Base-by-base conservation (phyloP, 2,797 vertebrate species). In the Fistularia tabacaria region DNA sequence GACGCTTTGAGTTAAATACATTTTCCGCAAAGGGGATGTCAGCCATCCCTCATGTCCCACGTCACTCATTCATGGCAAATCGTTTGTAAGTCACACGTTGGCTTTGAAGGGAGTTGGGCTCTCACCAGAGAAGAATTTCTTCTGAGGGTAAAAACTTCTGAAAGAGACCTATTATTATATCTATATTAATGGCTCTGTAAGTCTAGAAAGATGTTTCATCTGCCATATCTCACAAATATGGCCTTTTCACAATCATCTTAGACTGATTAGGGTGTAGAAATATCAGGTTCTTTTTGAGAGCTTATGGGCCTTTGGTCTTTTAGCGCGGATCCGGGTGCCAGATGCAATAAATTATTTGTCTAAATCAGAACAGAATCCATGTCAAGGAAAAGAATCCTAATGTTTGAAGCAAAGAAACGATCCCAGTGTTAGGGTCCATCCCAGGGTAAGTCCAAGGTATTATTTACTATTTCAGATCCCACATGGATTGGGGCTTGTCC, bases 231-330 rank as follows among this genome's bases (percentile, higher is more conserved):
- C 66, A 59, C 71, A 87, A 87, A 86, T 79, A 83, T 69, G 64
- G 49, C 67, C 86, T 93, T 89, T 88, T 70, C 90, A 85, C 85
- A 88, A 91, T 90, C 92, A 93, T 93, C 92, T 94, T 94, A 91
- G 94, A 94, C 85, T 85, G 88, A 93, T 93, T 93, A 93, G 80
- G 69, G 76, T 59, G 75, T 79, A 85, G 86, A 92, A 92, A 88
- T 89, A 87, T 89, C 86, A 85, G 83, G 84, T 76, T 76, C 85
- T 89, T 84, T 78, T 71, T 61, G 60, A 87, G 82, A 88, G 81
- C 61, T 7, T 83, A 14, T 79, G 67, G 83, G 64, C 60, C 82
- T 72, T 89, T 91, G 88, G 86, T 91, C 88, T 92, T 81, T 79
- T 84, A 46, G 13, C 57, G 74, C 71, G 70, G 53, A 84, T 81